Conservation (phyloP, 2,113 vertebrate genomes). For the Leptobrachium leishanense region DNA sequence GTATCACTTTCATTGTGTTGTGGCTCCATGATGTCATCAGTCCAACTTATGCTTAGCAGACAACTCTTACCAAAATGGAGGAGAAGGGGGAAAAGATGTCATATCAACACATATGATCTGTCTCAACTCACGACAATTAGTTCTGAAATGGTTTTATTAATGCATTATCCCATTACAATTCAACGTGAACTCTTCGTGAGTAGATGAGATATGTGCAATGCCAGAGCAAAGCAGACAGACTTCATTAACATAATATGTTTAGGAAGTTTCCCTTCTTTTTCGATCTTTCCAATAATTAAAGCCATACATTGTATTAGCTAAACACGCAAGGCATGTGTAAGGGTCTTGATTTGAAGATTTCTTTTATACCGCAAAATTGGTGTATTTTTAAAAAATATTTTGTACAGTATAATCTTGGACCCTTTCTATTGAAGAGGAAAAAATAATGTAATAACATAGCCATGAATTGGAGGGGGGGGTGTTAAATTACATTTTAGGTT, state of each 20-base stretch:
- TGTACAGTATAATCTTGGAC: conserved; percentile 64
- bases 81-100: neutral
- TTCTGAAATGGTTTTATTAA: conserved; percentile 39
- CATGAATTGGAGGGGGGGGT: neutral
- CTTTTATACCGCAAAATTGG: conserved; percentile 58
- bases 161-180: conserved; percentile 27
- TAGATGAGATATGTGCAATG: conserved; percentile 27
- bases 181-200: conserved; percentile 14
- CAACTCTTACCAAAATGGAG: conserved; percentile 9
- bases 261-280: conserved; percentile 29
- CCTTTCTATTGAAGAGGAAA: conserved; percentile 25
- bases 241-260: conserved; percentile 44
- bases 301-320: conserved; percentile 65
- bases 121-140: conserved; percentile 29
- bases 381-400: conserved; percentile 65
- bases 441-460: conserved; percentile 22
- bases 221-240: conserved; percentile 33
- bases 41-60: conserved; percentile 7
- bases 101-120: conserved; percentile 28
- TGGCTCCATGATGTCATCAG: conserved; percentile 40
- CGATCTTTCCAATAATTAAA: conserved; percentile 56
- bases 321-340: conserved; percentile 58
- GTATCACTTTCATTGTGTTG: conserved; percentile 45
- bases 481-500: conserved; percentile 59
- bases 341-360: conserved; percentile 59